These are phyloP conservation scores for Deilephila porcellus DNA, from an alignment of 2,888 invertebrate genomes.

Conservation along the genomic window DNA sequence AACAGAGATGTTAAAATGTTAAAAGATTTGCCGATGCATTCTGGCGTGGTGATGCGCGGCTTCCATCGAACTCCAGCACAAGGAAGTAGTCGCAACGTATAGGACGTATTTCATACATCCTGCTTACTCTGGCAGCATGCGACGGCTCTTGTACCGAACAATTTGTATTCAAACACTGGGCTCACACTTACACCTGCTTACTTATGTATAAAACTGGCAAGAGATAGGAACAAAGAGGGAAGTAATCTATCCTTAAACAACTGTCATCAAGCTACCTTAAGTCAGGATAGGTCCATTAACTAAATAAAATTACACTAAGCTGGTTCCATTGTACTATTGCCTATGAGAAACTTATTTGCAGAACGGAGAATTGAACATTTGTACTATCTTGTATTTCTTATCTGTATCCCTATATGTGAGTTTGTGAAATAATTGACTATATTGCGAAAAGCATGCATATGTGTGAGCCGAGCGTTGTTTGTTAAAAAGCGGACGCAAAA, in stretches of 20 bases:
- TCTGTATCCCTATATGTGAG: constrained; percentile 13
- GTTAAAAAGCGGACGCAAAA: constrained; percentile 57
- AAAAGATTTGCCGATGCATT: constrained; percentile 62
- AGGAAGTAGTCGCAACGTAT: constrained; percentile 50
- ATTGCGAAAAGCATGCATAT: background rate
- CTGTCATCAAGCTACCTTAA: background rate
- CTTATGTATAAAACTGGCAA: constrained; percentile 25
- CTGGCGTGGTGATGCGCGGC: constrained; percentile 44
- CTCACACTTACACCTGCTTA: constrained; percentile 16
- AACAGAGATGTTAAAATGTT: constrained; percentile 79
- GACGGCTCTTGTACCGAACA: background rate
- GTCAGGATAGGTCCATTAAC: constrained; percentile 13
- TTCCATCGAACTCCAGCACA: background rate
- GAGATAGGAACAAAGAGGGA: constrained; percentile 23
- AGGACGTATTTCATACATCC: constrained; percentile 75
- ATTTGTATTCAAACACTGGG: background rate
- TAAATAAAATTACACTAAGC: constrained; percentile 33
- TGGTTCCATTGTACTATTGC: constrained; percentile 36
- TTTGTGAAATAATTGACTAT: constrained; percentile 25
- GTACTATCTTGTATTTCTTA: constrained; percentile 20
- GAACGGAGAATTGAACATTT: constrained; percentile 26
- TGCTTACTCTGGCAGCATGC: constrained; percentile 47
- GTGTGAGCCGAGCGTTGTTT: constrained; percentile 36
- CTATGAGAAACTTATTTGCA: constrained; percentile 32
- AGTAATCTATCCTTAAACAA: constrained; percentile 10